These are phyloP conservation scores for Saccostrea echinata DNA, from an alignment of 1,140 invertebrate genomes.

Conservation along the genomic window DNA sequence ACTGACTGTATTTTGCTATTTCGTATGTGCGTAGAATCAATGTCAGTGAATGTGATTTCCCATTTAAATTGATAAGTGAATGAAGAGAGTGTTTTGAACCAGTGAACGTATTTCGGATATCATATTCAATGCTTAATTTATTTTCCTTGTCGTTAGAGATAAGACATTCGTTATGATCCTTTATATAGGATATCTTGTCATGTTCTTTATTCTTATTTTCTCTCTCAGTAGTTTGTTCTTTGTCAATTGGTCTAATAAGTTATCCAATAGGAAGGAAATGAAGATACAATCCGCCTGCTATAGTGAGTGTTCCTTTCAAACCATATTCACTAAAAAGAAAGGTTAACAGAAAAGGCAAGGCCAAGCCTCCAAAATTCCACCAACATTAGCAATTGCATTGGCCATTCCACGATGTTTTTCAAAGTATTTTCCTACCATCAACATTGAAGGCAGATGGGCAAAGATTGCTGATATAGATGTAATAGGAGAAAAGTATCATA, in stretches of 20 bases:
- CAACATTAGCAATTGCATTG: too few relatives aligned
- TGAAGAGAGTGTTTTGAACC: not conserved
- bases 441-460: too few relatives aligned
- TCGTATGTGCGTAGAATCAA: not conserved
- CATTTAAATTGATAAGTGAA: not conserved
- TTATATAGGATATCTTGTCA: not conserved
- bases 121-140: too few relatives aligned
- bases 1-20: not conserved
- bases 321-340: too few relatives aligned
- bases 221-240: constrained; percentile 40
- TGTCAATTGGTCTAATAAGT: too few relatives aligned
- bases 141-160: not conserved
- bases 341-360: too few relatives aligned
- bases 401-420: too few relatives aligned
- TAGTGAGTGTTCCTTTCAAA: too few relatives aligned
- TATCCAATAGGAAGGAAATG: constrained; percentile 29
- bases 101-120: not conserved
- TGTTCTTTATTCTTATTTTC: constrained; percentile 38
- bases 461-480: too few relatives aligned
- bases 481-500: too few relatives aligned
- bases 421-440: too few relatives aligned
- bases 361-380: too few relatives aligned
- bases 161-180: not conserved
- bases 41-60: not conserved
- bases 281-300: constrained; percentile 80